Conservation (phyloP, 2,113 vertebrate species). For the Macaca mulatta region DNA sequence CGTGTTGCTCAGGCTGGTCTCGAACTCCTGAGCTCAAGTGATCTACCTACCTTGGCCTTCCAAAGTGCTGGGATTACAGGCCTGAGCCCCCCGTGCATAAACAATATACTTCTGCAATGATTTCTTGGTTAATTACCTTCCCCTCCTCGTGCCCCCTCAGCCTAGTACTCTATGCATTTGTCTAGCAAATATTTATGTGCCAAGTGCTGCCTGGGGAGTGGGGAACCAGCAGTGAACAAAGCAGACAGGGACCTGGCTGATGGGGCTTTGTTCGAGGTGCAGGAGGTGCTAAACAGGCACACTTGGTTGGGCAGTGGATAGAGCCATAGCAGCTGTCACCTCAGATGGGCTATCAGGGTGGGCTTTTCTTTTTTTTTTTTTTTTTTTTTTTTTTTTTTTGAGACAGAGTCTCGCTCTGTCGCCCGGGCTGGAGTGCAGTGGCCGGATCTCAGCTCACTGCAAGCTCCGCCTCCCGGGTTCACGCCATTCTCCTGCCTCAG, state of each 20-base stretch:
- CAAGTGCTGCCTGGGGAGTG: not conserved
- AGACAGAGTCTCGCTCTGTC: no score
- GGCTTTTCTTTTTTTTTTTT: not conserved
- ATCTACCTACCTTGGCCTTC: no score
- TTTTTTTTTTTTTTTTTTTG: no score
- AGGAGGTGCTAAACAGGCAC: not conserved
- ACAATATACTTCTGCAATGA: not conserved
- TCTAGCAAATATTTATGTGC: not conserved
- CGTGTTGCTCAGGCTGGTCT: no score
- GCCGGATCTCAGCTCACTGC: no score
- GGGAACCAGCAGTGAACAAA: not conserved
- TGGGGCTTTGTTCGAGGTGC: not conserved
- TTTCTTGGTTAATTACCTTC: not conserved
- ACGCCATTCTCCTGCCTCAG: no score
- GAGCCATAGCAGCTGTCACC: constrained; percentile 10
- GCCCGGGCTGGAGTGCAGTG: no score
- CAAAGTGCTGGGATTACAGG: no score
- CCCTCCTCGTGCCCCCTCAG: not conserved
- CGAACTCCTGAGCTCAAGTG: no score
- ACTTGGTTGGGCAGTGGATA: not conserved
- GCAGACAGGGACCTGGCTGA: not conserved
- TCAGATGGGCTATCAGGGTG: not conserved
- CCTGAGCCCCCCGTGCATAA: not conserved
- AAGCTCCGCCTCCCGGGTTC: no score
- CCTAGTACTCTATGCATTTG: not conserved